phyloP scores from a whole-genome alignment of 2,888 invertebrate species.

The Thera britannica region DNA sequence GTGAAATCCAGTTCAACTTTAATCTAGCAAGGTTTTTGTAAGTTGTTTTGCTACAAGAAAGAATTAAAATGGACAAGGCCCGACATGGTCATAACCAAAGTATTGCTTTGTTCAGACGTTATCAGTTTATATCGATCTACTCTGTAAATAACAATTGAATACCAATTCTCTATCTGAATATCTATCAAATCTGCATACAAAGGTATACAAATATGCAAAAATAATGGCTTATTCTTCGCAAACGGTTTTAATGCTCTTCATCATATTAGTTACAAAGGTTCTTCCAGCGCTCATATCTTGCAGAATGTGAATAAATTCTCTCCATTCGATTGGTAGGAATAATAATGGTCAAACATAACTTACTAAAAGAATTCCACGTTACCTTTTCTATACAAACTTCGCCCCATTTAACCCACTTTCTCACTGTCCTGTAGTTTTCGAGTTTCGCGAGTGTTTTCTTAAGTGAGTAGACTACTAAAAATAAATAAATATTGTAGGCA shows the following conservation, averaged over 20 bases:
- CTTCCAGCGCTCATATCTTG: neutral
- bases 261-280: conserved; percentile 11
- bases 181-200: conserved; percentile 49
- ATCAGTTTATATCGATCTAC: conserved; percentile 29
- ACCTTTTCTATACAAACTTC: too few species aligned
- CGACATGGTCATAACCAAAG: neutral
- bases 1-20: too few species aligned
- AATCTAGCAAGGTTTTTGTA: too few species aligned
- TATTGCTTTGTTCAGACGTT: conserved; percentile 25
- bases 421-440: too few species aligned
- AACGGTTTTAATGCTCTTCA: conserved; percentile 31
- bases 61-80: neutral
- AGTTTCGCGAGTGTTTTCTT: too few species aligned
- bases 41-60: conserved; percentile 1
- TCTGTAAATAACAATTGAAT: conserved; percentile 42
- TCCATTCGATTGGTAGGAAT: too few species aligned
- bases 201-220: conserved; percentile 43
- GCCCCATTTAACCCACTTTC: too few species aligned
- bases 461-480: too few species aligned
- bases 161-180: conserved; percentile 47
- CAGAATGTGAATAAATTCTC: neutral
- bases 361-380: too few species aligned
- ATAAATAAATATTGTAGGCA: too few species aligned
- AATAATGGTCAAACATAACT: too few species aligned
- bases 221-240: conserved; percentile 41